Evolutionary conservation across 2,888 invertebrate genomes (phyloP).

Genomic region (Melieria omissa): DNA sequence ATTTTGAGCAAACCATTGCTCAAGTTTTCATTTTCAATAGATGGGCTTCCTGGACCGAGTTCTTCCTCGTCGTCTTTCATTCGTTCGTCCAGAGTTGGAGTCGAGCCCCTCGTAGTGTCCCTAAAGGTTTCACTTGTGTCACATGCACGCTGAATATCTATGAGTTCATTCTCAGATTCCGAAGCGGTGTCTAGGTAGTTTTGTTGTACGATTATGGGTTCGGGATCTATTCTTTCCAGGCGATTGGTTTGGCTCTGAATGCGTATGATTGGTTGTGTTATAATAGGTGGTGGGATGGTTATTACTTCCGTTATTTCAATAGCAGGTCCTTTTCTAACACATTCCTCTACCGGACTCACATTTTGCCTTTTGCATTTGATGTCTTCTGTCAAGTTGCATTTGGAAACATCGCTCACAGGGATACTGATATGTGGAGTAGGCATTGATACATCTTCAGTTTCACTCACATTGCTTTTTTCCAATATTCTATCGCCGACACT

Average conservation of each 20-base stretch:
- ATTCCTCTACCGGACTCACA: too few relatives aligned
- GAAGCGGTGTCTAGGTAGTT: not conserved
- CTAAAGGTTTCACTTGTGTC: not conserved
- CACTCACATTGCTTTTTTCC: too few relatives aligned
- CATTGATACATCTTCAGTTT: too few relatives aligned
- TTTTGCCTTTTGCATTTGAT: too few relatives aligned
- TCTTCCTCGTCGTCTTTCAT: slow-evolving; percentile 22
- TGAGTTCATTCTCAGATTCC: not conserved
- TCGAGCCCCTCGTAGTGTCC: slow-evolving; percentile 10
- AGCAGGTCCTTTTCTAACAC: not conserved
- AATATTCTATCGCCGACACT: too few relatives aligned
- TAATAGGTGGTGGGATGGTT: slow-evolving; percentile 6
- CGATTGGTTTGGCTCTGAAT: slow-evolving; percentile 35
- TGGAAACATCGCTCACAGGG: too few relatives aligned
- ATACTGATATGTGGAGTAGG: too few relatives aligned
- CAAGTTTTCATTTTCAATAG: not conserved
- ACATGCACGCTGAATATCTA: not conserved
- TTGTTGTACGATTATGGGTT: not conserved
- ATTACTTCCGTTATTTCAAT: slow-evolving; percentile 17
- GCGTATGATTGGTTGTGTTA: slow-evolving; percentile 29
- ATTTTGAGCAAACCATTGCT: too few relatives aligned
- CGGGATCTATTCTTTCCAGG: slow-evolving; percentile 22
- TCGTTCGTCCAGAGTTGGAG: slow-evolving; percentile 29
- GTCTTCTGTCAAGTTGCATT: too few relatives aligned
- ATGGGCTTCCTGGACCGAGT: not conserved